Base-by-base conservation (phyloP, 2,888 invertebrate genomes). In the Acrocyrtus sp. region DNA sequence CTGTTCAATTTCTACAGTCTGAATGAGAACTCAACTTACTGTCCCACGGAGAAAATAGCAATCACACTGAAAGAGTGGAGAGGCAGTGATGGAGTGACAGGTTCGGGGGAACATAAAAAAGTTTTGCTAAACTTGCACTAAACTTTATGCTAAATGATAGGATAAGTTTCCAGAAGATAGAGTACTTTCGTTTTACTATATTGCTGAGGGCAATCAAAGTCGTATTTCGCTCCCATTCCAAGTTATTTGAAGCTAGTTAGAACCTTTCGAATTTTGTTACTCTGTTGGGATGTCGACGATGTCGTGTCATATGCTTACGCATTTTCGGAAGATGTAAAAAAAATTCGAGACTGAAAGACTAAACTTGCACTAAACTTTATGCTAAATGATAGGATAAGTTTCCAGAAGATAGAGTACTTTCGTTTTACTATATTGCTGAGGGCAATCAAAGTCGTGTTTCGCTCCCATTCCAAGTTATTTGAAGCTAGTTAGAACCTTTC, bases 1-100 rank as follows among this genome's bases (percentile, higher is more conserved):
- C 60, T 70, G 29, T 63, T 80, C 51, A 80, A 78, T 65, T 62
- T 80, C 19, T 80, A 78, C 65, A 69, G 70, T 21, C 51, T 80
- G 21, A 79, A 79, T 60, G 39, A 68, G 41, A 80, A 80, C 73
- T 68, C 50, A 21, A 77, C 66, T 34, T 76, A 69, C 62, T 80
- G 80, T 56, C 77, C 78, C 53, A 73, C 68, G 10, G 73, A 76
- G 41, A 77, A 76, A 68, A 74, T 80, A 51, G 72, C 75, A 54
- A 61, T 80, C 22, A 73, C 76, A 45, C 22, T 78, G 29, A 76
- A 77, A 56, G 78, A 80, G 65, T 72, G 73, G 72, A 51, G 73
- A 39, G 60, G 60, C 21, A 29, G 10, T 69, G 69, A 69, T 43
- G 62, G 69, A 22, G 62, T 69, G 69, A 69, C 69, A 69, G 69